Conservation (phyloP, 2,113 vertebrate genomes). For the Hippopotamus amphibius region DNA sequence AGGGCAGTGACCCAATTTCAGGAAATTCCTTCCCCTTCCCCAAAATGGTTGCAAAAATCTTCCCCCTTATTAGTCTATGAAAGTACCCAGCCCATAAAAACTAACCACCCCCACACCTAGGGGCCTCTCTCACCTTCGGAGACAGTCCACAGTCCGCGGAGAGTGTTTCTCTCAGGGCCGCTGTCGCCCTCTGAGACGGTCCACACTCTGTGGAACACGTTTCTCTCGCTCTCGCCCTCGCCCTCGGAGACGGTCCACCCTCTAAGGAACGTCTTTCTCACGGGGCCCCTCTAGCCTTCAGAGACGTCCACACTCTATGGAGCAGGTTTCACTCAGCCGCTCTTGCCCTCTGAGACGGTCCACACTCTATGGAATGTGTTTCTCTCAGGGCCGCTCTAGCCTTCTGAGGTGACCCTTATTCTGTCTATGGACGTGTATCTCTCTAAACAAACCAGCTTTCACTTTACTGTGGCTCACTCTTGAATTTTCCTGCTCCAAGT, state of each 20-base stretch:
- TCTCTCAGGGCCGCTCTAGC: too few species aligned
- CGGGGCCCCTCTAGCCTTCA: too few species aligned
- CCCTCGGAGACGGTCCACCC: too few species aligned
- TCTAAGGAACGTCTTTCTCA: too few species aligned
- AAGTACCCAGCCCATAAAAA: not conserved
- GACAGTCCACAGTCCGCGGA: not conserved
- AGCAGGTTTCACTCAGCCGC: too few species aligned
- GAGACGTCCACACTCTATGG: too few species aligned
- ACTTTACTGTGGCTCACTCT: not conserved
- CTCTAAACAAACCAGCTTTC: not conserved
- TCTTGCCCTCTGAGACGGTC: too few species aligned
- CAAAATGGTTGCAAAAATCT: not conserved
- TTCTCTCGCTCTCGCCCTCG: too few species aligned
- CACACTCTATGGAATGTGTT: too few species aligned
- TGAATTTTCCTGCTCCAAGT: not conserved
- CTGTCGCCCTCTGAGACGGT: not conserved
- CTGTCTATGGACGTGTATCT: not conserved
- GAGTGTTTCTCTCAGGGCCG: not conserved
- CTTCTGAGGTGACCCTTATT: too few species aligned
- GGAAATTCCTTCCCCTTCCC: not conserved
- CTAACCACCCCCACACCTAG: not conserved
- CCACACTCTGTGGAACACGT: not conserved
- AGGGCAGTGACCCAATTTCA: not conserved
- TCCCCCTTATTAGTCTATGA: not conserved
- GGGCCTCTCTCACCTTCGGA: not conserved